Percentiles rank a stretch among this genome's conserved stretches.
Evolutionary conservation across 2,888 invertebrate species (phyloP).

Genomic region (Silvanus unidentatus): DNA sequence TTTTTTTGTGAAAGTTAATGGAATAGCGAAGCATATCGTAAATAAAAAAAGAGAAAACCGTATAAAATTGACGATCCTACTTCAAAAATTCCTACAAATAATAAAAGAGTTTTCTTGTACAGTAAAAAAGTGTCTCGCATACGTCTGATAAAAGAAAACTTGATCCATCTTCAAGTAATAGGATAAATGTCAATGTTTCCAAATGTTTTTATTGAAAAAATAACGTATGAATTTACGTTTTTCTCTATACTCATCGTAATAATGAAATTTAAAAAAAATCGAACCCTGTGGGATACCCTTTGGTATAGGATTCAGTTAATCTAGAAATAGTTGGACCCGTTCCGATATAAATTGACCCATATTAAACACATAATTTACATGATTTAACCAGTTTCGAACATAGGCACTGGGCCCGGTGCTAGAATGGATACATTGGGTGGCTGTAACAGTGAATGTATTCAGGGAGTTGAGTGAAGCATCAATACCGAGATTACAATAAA

Average conservation of each 20-base stretch:
- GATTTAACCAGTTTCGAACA: constrained; percentile 20
- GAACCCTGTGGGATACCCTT: too few relatives aligned
- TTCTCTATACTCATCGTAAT: neutral
- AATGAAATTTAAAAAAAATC: too few relatives aligned
- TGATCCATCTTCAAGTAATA: constrained; percentile 17
- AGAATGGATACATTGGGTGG: neutral
- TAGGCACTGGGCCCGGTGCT: neutral
- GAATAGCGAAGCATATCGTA: too few relatives aligned
- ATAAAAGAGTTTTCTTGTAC: too few relatives aligned
- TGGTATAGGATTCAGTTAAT: too few relatives aligned
- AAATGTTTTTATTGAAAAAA: too few relatives aligned
- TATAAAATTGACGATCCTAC: too few relatives aligned
- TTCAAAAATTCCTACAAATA: too few relatives aligned
- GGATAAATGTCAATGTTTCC: constrained; percentile 6
- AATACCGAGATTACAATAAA: constrained; percentile 37
- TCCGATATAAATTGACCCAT: constrained; percentile 16
- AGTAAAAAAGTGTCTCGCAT: constrained; percentile 9
- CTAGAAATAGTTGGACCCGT: neutral
- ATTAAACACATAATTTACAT: constrained; percentile 21
- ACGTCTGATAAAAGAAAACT: constrained; percentile 13
- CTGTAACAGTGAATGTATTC: constrained; percentile 25
- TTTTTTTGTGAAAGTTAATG: too few relatives aligned
- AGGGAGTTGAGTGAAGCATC: constrained; percentile 30
- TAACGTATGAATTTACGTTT: too few relatives aligned
- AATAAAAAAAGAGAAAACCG: too few relatives aligned